These are phyloP conservation scores for Oligia latruncula DNA, from an alignment of 2,888 invertebrate species.

Conservation along the genomic window DNA sequence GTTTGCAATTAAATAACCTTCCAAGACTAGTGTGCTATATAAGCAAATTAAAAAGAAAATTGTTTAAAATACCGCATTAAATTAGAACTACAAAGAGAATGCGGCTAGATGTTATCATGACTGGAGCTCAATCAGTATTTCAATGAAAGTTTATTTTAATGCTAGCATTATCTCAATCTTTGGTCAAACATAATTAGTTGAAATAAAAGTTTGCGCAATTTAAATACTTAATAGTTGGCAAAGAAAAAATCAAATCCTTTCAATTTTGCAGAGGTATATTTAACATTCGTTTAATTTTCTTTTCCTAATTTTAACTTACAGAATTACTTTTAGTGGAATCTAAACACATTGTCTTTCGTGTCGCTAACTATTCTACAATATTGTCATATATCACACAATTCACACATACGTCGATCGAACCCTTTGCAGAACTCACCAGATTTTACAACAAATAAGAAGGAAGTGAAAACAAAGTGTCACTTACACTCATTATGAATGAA, in stretches of 20 bases:
- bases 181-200: conserved; percentile 54
- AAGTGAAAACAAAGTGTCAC: conserved; percentile 33
- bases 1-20: conserved; percentile 59
- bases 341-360: background rate
- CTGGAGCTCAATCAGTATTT: conserved; percentile 58
- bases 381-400: background rate
- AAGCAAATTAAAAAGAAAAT: conserved; percentile 57
- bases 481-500: conserved; percentile 45
- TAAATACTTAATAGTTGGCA: conserved; percentile 7
- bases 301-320: background rate
- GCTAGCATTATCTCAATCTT: conserved; percentile 44
- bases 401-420: background rate
- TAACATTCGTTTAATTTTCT: background rate
- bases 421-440: background rate
- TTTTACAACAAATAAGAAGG: conserved; percentile 15
- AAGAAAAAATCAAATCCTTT: background rate
- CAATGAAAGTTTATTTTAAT: conserved; percentile 60
- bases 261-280: background rate
- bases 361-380: background rate
- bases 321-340: background rate
- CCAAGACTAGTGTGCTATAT: conserved; percentile 51
- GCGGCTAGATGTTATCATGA: conserved; percentile 53
- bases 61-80: conserved; percentile 30
- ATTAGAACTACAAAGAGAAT: conserved; percentile 52
- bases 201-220: conserved; percentile 34